These are phyloP conservation scores for Synanthedon vespiformis DNA, from an alignment of 2,888 invertebrate species.

Conservation along the genomic window DNA sequence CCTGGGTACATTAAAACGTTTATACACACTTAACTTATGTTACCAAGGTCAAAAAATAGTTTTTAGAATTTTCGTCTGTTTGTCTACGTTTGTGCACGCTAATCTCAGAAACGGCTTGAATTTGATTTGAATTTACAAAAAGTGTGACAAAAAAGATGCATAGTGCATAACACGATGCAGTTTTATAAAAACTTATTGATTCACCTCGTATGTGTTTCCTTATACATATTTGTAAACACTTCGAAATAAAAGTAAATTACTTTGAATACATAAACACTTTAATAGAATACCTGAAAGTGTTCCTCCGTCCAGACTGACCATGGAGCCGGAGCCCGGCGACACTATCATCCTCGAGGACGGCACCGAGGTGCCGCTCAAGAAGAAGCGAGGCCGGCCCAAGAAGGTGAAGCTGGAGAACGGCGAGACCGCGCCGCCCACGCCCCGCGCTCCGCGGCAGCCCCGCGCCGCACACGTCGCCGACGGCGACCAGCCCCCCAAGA, in stretches of 20 bases:
- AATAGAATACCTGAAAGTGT: background rate
- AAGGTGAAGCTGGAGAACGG: conserved; percentile 80
- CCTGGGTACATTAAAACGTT: no score
- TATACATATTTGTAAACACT: background rate
- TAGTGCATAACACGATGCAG: no score
- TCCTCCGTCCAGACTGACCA: conserved; percentile 50
- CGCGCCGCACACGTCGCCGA: conserved; percentile 33
- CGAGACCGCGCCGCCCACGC: conserved; percentile 71
- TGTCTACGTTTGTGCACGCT: no score
- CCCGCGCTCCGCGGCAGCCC: conserved; percentile 52
- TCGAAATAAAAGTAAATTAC: background rate
- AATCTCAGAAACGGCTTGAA: no score
- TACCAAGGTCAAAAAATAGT: no score
- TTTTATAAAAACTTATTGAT: no score
- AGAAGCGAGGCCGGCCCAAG: conserved; percentile 91
- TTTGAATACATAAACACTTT: no score
- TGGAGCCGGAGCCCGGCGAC: conserved; percentile 66
- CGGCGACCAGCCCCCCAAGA: conserved; percentile 76
- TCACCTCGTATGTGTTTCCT: no score
- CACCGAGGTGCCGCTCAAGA: conserved; percentile 80
- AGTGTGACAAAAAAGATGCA: no score
- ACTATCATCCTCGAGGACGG: conserved; percentile 72
- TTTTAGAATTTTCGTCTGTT: no score
- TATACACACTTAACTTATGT: no score
- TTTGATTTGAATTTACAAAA: no score